Conservation (phyloP, 2,113 vertebrate genomes). For the Egretta garzetta region DNA sequence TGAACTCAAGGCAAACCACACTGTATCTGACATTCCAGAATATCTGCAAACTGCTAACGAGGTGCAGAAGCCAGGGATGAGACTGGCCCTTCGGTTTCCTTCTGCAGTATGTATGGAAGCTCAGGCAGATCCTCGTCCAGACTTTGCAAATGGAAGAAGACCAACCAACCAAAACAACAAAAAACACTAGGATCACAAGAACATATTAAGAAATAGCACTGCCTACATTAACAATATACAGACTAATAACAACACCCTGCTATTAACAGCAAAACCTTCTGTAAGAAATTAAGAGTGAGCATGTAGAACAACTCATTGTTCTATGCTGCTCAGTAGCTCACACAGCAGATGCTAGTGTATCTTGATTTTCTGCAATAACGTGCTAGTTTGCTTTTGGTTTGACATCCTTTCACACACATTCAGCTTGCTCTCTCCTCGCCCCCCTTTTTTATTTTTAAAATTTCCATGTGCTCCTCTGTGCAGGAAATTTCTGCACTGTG, state of each 20-base stretch:
- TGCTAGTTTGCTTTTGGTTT: background rate
- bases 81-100: background rate
- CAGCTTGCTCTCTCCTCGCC: background rate
- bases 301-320: background rate
- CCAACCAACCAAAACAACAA: background rate
- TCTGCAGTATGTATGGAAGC: background rate
- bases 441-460: background rate
- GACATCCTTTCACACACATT: background rate
- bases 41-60: background rate
- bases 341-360: accelerated
- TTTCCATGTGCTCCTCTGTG: background rate
- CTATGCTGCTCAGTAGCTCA: background rate
- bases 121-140: background rate
- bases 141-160: background rate
- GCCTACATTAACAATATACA: background rate
- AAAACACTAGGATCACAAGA: background rate
- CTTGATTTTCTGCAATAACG: background rate
- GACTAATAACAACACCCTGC: background rate
- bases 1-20: background rate
- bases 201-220: background rate
- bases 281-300: background rate
- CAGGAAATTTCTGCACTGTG: background rate
- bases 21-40: background rate
- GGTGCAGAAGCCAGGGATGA: background rate
- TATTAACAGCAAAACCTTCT: background rate